Evolutionary conservation across 2,113 vertebrate genomes (phyloP).

Genomic region (Pipra filicauda): DNA sequence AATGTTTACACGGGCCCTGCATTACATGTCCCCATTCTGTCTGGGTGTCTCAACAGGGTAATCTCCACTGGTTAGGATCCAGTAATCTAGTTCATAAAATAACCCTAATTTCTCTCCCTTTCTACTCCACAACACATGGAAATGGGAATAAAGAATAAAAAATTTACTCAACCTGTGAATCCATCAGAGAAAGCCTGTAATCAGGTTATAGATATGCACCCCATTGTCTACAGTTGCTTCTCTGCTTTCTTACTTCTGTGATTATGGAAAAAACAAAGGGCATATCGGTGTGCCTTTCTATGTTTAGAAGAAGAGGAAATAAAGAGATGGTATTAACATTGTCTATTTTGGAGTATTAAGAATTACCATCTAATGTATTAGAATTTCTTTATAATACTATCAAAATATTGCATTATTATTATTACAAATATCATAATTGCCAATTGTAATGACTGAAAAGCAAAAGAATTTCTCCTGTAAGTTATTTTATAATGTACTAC

Average conservation of each 20-base stretch:
- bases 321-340: neutral
- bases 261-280: neutral
- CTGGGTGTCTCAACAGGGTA: neutral
- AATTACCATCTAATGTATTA: neutral
- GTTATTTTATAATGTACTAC: neutral
- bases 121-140: neutral
- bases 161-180: neutral
- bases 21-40: neutral
- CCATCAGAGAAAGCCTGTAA: neutral
- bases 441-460: neutral
- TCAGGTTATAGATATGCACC: neutral
- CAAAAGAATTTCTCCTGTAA: neutral
- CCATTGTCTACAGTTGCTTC: neutral
- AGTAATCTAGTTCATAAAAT: neutral
- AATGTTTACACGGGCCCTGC: neutral
- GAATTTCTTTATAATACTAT: neutral
- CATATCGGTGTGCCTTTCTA: neutral
- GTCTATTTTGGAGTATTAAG: neutral
- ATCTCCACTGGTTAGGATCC: neutral
- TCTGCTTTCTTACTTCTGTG: neutral
- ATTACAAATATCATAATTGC: neutral
- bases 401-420: neutral
- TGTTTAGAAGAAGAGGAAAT: neutral
- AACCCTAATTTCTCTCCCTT: neutral
- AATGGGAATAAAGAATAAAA: neutral